Conservation (phyloP, 2,113 vertebrate genomes). For the Xenopus borealis region DNA sequence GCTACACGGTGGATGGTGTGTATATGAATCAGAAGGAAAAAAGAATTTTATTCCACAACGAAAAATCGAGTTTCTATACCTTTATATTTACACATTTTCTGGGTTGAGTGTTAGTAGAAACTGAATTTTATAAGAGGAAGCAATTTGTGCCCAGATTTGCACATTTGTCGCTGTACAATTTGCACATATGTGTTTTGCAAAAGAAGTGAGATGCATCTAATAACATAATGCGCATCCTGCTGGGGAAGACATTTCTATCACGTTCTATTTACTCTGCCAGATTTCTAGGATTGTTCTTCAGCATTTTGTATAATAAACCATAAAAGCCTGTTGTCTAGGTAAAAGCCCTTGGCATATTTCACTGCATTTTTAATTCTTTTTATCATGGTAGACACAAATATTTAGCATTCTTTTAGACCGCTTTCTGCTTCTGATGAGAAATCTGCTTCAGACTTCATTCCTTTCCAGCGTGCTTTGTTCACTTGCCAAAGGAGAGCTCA, state of each 20-base stretch:
- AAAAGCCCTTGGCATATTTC: conserved; percentile 4
- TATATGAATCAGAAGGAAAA: too few species aligned
- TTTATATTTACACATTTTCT: too few species aligned
- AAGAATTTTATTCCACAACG: too few species aligned
- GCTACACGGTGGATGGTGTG: too few species aligned
- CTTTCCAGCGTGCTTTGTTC: conserved; percentile 14
- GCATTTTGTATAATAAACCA: not conserved
- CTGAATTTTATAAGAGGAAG: not conserved
- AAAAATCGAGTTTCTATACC: too few species aligned
- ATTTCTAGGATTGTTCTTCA: conserved; percentile 6
- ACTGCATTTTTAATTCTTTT: not conserved
- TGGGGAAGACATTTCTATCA: not conserved
- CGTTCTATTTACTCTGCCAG: not conserved
- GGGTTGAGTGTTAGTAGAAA: not conserved
- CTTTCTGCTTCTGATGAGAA: conserved; percentile 29
- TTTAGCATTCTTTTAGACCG: not conserved
- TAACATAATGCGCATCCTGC: too few species aligned
- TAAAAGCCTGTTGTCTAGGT: not conserved
- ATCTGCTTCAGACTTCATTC: conserved; percentile 14
- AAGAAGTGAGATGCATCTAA: not conserved
- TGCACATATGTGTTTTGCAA: not conserved
- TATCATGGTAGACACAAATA: not conserved
- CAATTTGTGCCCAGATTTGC: not conserved
- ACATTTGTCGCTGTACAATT: not conserved
- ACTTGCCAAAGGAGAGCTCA: conserved; percentile 16